phyloP scores from a whole-genome alignment of 2,797 vertebrate genomes.

The Sparus aurata region DNA sequence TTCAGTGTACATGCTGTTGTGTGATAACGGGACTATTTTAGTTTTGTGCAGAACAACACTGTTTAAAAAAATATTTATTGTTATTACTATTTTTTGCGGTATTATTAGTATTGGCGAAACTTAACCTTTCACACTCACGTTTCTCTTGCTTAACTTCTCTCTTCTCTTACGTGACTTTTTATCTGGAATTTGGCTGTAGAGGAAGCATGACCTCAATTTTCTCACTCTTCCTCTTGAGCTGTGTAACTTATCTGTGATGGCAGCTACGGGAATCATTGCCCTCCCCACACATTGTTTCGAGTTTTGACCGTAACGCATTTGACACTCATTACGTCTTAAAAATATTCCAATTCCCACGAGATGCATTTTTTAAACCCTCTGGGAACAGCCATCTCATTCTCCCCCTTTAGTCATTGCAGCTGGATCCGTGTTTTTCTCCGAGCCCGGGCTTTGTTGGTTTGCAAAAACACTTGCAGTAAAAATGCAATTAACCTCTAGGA shows the following conservation, averaged over 20 bases:
- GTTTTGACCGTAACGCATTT: background rate
- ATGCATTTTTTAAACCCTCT: background rate
- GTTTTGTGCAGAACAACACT: slow-evolving; percentile 19
- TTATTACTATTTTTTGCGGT: background rate
- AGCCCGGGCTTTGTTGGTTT: background rate
- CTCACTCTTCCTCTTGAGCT: background rate
- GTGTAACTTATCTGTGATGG: background rate
- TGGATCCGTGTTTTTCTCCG: background rate
- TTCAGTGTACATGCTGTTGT: slow-evolving; percentile 46
- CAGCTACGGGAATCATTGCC: slow-evolving; percentile 8
- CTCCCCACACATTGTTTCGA: slow-evolving; percentile 8
- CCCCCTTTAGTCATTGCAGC: background rate
- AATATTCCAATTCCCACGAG: background rate
- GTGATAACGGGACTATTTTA: slow-evolving; percentile 38
- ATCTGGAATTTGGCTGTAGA: background rate
- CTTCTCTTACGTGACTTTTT: too few species aligned
- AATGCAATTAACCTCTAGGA: background rate
- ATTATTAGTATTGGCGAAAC: background rate
- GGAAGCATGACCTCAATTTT: slow-evolving; percentile 4
- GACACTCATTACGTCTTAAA: background rate
- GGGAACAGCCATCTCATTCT: slow-evolving; percentile 9
- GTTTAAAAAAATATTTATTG: background rate
- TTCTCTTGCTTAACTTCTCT: too few species aligned
- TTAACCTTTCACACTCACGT: too few species aligned
- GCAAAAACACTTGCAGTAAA: slow-evolving; percentile 12